Conservation (phyloP, 2,888 invertebrate species). For the Phania funesta region DNA sequence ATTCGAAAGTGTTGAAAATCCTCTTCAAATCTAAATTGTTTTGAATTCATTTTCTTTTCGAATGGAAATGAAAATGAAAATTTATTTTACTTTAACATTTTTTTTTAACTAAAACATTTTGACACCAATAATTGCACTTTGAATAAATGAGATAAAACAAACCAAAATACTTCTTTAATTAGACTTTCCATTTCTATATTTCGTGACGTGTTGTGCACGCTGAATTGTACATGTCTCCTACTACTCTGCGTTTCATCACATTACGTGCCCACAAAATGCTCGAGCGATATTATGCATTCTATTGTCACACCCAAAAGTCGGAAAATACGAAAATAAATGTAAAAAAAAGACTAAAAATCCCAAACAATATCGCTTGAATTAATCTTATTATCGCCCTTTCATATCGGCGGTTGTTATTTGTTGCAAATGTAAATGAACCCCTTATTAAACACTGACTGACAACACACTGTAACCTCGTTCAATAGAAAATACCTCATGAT, state of each 20-base stretch:
- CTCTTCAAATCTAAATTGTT: slow-evolving; percentile 29
- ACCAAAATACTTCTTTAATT: slow-evolving; percentile 45
- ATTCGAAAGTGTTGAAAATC: slow-evolving; percentile 65
- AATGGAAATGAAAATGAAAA: slow-evolving; percentile 6
- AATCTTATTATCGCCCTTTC: slow-evolving; percentile 54
- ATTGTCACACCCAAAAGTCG: slow-evolving; percentile 48
- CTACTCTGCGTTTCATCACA: background rate
- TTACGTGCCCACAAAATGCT: slow-evolving; percentile 4
- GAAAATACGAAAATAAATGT: slow-evolving; percentile 56
- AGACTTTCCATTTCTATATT: slow-evolving; percentile 45
- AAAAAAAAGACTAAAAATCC: slow-evolving; percentile 3
- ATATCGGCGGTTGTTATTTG: slow-evolving; percentile 54
- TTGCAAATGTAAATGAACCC: slow-evolving; percentile 40
- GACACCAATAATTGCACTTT: slow-evolving; percentile 56
- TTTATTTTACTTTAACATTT: slow-evolving; percentile 15
- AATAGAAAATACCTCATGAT: background rate
- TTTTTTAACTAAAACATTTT: slow-evolving; percentile 49
- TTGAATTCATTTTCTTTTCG: slow-evolving; percentile 19
- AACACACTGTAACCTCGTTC: background rate
- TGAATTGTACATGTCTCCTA: slow-evolving; percentile 11
- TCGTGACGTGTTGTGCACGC: slow-evolving; percentile 24
- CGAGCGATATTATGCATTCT: slow-evolving; percentile 24
- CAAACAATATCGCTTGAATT: slow-evolving; percentile 51
- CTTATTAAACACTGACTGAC: background rate
- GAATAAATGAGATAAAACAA: slow-evolving; percentile 32